Base-by-base conservation (phyloP, 2,113 vertebrate species). In the Anolis carolinensis region DNA sequence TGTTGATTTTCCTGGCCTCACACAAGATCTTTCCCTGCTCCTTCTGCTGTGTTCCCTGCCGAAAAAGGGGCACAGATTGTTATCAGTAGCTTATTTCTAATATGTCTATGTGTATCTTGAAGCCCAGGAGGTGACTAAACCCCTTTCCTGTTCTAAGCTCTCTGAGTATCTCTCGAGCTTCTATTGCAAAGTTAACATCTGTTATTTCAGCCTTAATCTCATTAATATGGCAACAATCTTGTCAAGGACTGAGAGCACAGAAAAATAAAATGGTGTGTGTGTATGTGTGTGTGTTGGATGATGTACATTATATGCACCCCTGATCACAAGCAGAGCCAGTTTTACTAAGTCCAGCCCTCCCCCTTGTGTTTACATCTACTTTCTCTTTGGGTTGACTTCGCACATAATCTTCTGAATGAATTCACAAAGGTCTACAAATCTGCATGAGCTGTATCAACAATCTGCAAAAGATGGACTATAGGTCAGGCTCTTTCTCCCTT, bases 111-210 rank as follows among this genome's bases (percentile, higher is more conserved):
- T 82, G 52, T 79, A 2, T 78, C 13, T 82, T 62, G 67, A 75
- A 84, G 59, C 82, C 82, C 82, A 81, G 82, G 70, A 88, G 87
- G 82, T 79, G 70, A 84, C 62, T 80, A 88, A 84, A 32, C 59
- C 77, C 36, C 71, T 67, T 88, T 67, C 44, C 68, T 44, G 70
- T 84, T 74, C 70, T 63, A 73, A 88, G 86, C 86, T 80, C 77
- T 88, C 92, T 68, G 79, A n/a, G 5, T 88, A 94, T 93, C 89
- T 92, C 89, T 82, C 91, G 91, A 92, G 93, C 71, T 81, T 77
- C 82, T 78, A 84, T 4, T 32, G 82, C 77, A 63, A 76, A 81
- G 83, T 72, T 72, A 85, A 85, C 83, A 85, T 79, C 87, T 68
- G 87, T 88, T 84, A 84, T 83, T 84, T 70, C 87, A 68, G 48